A percentile compares a stretch with the other conserved stretches of the same genome.
Evolutionary conservation across 2,113 vertebrate genomes (phyloP).

Genomic region (Sylvilagus bachmani): DNA sequence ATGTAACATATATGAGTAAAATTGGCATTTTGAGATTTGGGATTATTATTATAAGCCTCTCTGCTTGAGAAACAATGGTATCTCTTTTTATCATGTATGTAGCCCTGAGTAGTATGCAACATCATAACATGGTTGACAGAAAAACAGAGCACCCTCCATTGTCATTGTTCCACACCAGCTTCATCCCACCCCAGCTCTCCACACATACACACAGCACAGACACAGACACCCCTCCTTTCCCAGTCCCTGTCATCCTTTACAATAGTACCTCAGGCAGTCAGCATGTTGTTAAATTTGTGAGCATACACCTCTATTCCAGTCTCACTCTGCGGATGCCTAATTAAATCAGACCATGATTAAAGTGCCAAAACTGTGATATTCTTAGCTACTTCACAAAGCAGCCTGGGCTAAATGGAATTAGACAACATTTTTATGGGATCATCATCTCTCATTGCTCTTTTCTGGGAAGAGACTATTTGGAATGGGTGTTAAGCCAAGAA

Average conservation of each 20-base stretch:
- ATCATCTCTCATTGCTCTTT: background rate
- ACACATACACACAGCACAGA: background rate
- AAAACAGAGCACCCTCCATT: background rate
- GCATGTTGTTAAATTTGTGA: background rate
- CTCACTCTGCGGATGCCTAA: background rate
- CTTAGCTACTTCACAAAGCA: background rate
- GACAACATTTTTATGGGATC: background rate
- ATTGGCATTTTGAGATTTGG: too few species aligned
- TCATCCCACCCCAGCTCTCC: background rate
- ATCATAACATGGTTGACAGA: background rate
- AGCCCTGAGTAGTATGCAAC: background rate
- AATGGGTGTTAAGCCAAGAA: constrained; percentile 22
- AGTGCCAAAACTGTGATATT: background rate
- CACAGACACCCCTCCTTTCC: background rate
- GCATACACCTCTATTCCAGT: background rate
- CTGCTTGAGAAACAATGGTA: too few species aligned
- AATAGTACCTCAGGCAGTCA: background rate
- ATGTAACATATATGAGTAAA: too few species aligned
- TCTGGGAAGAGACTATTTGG: constrained; percentile 28
- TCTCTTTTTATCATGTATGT: background rate
- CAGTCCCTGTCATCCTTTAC: background rate
- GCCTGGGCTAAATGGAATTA: background rate
- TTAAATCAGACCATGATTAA: background rate
- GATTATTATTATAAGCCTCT: too few species aligned
- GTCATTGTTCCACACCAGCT: background rate